These are phyloP conservation scores for Rhinophrynus dorsalis DNA, from an alignment of 2,797 vertebrate species.

Conservation along the genomic window DNA sequence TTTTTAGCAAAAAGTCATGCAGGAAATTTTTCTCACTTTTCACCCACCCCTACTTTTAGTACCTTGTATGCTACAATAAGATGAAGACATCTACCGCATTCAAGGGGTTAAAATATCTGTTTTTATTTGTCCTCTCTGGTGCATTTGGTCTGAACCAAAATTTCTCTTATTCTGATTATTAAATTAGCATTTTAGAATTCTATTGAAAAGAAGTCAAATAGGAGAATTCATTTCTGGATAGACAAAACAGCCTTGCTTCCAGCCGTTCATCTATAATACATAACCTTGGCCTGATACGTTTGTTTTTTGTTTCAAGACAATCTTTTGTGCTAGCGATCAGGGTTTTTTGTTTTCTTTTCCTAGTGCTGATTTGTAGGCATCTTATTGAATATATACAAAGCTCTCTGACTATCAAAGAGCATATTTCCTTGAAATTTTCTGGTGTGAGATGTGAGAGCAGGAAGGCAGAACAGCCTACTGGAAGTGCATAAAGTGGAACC, in stretches of 20 bases:
- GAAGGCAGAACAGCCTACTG: too few relatives aligned
- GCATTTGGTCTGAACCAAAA: too few relatives aligned
- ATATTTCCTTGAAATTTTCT: background rate
- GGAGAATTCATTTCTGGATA: background rate
- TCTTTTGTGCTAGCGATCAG: background rate
- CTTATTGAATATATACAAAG: background rate
- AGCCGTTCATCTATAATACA: constrained; percentile 8
- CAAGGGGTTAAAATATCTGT: too few relatives aligned
- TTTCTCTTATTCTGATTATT: too few relatives aligned
- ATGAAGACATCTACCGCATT: too few relatives aligned
- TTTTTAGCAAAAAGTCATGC: too few relatives aligned
- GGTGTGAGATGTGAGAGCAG: too few relatives aligned
- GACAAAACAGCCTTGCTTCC: background rate
- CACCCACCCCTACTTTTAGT: too few relatives aligned
- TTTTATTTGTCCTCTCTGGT: too few relatives aligned
- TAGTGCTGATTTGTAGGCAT: background rate
- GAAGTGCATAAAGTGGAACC: too few relatives aligned
- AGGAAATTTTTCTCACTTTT: too few relatives aligned
- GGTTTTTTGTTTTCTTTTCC: background rate
- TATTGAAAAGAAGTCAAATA: background rate
- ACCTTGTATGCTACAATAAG: too few relatives aligned
- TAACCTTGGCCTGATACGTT: background rate
- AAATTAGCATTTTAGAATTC: background rate
- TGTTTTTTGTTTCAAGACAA: background rate
- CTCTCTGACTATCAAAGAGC: background rate